Base-by-base conservation (phyloP, 2,797 vertebrate genomes). In the Acipenser transmontanus region DNA sequence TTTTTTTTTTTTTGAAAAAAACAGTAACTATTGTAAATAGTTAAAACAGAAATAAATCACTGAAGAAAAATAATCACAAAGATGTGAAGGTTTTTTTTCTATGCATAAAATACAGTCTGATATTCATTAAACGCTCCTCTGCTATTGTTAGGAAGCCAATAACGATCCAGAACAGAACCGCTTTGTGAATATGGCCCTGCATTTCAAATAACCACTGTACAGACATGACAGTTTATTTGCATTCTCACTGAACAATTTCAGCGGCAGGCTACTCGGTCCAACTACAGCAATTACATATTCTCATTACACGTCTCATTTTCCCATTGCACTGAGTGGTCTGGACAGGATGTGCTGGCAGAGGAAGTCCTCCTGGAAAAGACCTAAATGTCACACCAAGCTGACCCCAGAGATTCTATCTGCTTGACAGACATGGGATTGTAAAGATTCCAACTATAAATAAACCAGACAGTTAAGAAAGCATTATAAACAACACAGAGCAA, bases 381-480 rank as follows among this genome's bases (percentile, higher is more conserved):
- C 50, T 11, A 47, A 48, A 56, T 61, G 69, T 68, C 65, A 48
- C 62, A 50, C 52, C 65, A 67, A 64, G 62, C 69, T 59, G 12
- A 62, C 65, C 59, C 64, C 69, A 63, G 65, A 66, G 69, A 70
- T 70, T 47, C 52, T 67, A 67, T 70, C 69, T 66, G 69, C 59
- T 47, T 47, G 64, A 49, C 50, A 61, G 14, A 67, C 67, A 59
- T 10, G 34, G 65, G 52, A 63, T 59, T 13, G 64, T 56, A 69
- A 70, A 75, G 67, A 54, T 50, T 51, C 17, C n/a, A 51, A 67
- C 68, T 67, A 68, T 79, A 78, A 76, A 70, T 72, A 68, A 65
- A 56, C 47, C 0, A 61, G 10, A 49, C 54, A 47, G 64, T 50
- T n/a, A 64, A 62, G 56, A 62, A 13, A 47, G 68, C 72, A 69